Percentiles rank a stretch among this genome's conserved stretches.
These are phyloP conservation scores for Ericerus pela DNA, from an alignment of 1,140 invertebrate genomes.

Conservation along the genomic window DNA sequence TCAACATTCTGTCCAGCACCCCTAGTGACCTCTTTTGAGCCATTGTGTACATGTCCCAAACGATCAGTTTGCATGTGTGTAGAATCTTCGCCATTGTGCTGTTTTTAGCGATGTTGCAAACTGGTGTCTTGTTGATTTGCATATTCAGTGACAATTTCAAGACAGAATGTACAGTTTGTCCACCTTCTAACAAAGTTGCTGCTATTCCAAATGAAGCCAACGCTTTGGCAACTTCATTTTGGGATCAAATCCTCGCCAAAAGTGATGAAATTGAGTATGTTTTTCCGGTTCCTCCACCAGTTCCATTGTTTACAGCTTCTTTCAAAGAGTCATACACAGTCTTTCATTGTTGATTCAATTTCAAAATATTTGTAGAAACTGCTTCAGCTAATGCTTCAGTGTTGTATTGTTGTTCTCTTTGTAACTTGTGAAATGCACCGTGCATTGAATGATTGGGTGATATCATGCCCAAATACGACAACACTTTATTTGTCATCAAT, in stretches of 20 bases:
- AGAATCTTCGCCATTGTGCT: slow-evolving; percentile 24
- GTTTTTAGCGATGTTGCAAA: slow-evolving; percentile 29
- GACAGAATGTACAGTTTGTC: slow-evolving; percentile 36
- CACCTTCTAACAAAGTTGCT: slow-evolving; percentile 32
- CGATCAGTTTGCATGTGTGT: slow-evolving; percentile 25
- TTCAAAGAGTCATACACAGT: too few relatives aligned
- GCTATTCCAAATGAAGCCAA: slow-evolving; percentile 33
- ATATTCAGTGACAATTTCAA: slow-evolving; percentile 34
- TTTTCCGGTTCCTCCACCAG: slow-evolving; percentile 13
- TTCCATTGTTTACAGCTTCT: too few relatives aligned
- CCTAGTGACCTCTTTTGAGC: slow-evolving; percentile 3
- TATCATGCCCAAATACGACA: slow-evolving; percentile 15
- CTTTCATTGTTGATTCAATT: too few relatives aligned
- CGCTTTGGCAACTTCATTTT: slow-evolving; percentile 24
- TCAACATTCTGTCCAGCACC: slow-evolving; percentile 25
- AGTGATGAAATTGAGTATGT: slow-evolving; percentile 3
- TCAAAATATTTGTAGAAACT: too few relatives aligned
- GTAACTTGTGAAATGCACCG: slow-evolving; percentile 23
- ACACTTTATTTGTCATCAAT: slow-evolving; percentile 20
- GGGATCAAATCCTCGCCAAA: background rate
- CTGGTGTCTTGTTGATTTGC: slow-evolving; percentile 21
- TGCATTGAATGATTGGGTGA: background rate
- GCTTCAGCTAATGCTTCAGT: too few relatives aligned
- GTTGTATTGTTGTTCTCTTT: too few relatives aligned
- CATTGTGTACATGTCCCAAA: slow-evolving; percentile 26